Conservation (phyloP, 2,797 vertebrate genomes). For the Varecia variegata region DNA sequence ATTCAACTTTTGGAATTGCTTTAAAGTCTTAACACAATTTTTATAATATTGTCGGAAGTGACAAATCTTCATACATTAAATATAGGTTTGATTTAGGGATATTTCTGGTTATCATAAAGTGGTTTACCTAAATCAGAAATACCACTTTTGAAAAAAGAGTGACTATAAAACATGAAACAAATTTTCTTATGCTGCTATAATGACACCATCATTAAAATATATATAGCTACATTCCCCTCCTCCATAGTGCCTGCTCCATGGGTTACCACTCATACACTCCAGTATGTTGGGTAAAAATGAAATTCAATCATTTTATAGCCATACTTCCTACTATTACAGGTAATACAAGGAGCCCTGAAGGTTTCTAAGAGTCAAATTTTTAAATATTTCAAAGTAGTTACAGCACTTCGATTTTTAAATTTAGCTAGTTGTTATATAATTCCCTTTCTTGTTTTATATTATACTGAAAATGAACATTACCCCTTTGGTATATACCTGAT, state of each 20-base stretch:
- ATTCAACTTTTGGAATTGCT: constrained; percentile 51
- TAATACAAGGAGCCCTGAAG: constrained; percentile 49
- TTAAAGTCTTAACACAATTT: constrained; percentile 42
- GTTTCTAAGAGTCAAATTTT: constrained; percentile 50
- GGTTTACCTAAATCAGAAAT: constrained; percentile 55
- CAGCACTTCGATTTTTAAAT: constrained; percentile 23
- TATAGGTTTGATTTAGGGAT: neutral
- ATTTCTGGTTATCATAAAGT: constrained; percentile 39
- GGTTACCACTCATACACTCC: constrained; percentile 14
- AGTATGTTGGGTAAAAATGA: constrained; percentile 53
- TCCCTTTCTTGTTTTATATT: constrained; percentile 13
- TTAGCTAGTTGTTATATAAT: constrained; percentile 22
- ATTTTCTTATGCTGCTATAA: constrained; percentile 34
- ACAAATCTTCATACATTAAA: constrained; percentile 58
- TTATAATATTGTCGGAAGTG: constrained; percentile 50
- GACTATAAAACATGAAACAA: constrained; percentile 38
- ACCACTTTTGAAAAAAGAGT: constrained; percentile 13
- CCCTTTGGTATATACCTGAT: neutral
- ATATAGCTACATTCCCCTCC: constrained; percentile 16
- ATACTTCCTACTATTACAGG: neutral
- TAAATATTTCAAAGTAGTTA: constrained; percentile 55
- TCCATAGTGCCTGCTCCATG: constrained; percentile 35
- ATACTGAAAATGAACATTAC: constrained; percentile 29
- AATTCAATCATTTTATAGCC: constrained; percentile 20
- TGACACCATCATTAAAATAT: constrained; percentile 35